Evolutionary conservation across 1,140 invertebrate genomes (phyloP), one percentile per base, ranked within the genome.

Genomic region (Capitella teleta): DNA sequence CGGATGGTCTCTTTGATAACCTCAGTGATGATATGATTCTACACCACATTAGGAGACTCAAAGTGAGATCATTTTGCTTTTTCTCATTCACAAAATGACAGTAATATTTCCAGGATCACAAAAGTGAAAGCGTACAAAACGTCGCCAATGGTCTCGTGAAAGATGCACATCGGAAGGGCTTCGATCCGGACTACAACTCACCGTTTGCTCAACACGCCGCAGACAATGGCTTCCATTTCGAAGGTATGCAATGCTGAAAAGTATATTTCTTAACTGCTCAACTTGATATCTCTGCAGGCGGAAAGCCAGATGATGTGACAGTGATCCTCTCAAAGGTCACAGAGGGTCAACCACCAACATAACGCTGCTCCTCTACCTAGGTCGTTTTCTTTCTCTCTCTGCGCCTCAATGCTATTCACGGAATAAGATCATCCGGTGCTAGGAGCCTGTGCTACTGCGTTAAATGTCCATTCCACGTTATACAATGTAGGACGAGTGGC

Each of bases 1-100:
- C 92, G 2, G 93, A 98, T 75, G 94, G 94, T 38, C 86, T 98
- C 19, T 98, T 97, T 74, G 94, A 98, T 74, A 98, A 98, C 76
- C 81, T 97, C 58, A 90, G 88, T 51, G 88, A 94, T 60, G 80
- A 83, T 52, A 77, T 93, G 61, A 80, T 97, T 60, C 72, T 91
- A 47, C 80, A 82, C 14, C 84, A 89, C 74, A 78, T 92, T 67
- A 70, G 76, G 28, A 82, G 82, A 61, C 61, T 79, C 49, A 63
- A 70, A 60, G 70, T 73, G 57, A 52, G 53, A 38, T 38, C 28
- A n/a, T 56, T 18, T 50, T 44, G 5, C 18, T 21, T 44, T 44
- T 44, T 16, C n/a, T n/a, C 16, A 5, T 43, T 5, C 24, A 19
- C 18, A 2, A 3, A 21, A 23, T 43, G 16, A 6, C 6, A 19